These are phyloP conservation scores for Calliphora vomitoria DNA, from an alignment of 2,888 invertebrate genomes.

Conservation along the genomic window DNA sequence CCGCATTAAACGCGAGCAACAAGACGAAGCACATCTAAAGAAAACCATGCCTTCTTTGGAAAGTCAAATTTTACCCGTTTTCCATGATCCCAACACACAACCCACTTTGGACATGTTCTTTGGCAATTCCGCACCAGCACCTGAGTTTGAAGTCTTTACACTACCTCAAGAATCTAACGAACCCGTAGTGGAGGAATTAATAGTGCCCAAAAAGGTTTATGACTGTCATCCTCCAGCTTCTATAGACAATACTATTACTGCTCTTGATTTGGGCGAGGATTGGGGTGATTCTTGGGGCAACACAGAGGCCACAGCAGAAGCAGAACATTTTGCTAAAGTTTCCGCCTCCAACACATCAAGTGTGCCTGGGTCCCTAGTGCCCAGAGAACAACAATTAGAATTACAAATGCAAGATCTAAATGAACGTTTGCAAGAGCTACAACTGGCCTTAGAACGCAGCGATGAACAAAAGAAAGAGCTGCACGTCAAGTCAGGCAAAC, in stretches of 20 bases:
- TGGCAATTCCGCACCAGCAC: slow-evolving; percentile 74
- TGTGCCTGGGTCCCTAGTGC: slow-evolving; percentile 73
- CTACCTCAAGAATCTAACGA: slow-evolving; percentile 75
- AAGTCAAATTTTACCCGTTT: slow-evolving; percentile 74
- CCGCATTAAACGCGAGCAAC: slow-evolving; percentile 61
- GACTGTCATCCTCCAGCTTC: slow-evolving; percentile 84
- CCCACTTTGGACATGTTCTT: slow-evolving; percentile 83
- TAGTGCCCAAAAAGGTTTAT: slow-evolving; percentile 86
- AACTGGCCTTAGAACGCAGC: slow-evolving; percentile 86
- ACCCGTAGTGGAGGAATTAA: slow-evolving; percentile 83
- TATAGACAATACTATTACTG: slow-evolving; percentile 36
- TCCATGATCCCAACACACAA: slow-evolving; percentile 58
- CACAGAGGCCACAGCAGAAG: slow-evolving; percentile 86
- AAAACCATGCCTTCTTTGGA: slow-evolving; percentile 77
- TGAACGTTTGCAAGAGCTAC: slow-evolving; percentile 87
- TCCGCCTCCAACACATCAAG: slow-evolving; percentile 60
- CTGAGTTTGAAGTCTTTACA: slow-evolving; percentile 75
- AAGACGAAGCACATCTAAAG: slow-evolving; percentile 74
- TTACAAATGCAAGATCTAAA: slow-evolving; percentile 86
- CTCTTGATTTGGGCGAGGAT: slow-evolving; percentile 78
- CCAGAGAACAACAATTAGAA: slow-evolving; percentile 79
- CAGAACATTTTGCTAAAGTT: slow-evolving; percentile 81
- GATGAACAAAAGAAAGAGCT: slow-evolving; percentile 87
- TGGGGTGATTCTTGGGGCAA: slow-evolving; percentile 87
- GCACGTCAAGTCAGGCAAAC: slow-evolving; percentile 90